Percentiles rank a stretch among this genome's conserved stretches.
Evolutionary conservation across 2,888 invertebrate genomes (phyloP).

Genomic region (Macaria notata): DNA sequence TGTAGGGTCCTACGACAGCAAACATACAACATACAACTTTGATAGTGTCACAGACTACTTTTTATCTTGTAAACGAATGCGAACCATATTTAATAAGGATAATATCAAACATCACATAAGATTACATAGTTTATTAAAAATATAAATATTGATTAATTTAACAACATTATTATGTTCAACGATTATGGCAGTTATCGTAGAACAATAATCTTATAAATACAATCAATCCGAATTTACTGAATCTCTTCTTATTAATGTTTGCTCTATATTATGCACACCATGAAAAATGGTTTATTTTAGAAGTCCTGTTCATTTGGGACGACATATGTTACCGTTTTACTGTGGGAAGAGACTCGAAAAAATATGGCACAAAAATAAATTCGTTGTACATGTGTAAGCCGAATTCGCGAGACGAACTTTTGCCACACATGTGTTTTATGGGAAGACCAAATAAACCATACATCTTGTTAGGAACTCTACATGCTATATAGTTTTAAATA

Average conservation of each 20-base stretch:
- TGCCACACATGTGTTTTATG: conserved; percentile 8
- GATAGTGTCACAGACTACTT: too few relatives aligned
- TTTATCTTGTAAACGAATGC: too few relatives aligned
- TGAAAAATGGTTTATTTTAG: background rate
- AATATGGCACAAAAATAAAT: conserved; percentile 35
- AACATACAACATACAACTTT: too few relatives aligned
- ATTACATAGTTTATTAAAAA: conserved; percentile 50
- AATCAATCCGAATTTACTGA: conserved; percentile 17
- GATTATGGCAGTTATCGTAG: conserved; percentile 26
- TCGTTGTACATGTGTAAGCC: conserved; percentile 17
- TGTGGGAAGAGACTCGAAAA: conserved; percentile 23
- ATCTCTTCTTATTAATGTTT: conserved; percentile 19
- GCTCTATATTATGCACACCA: too few relatives aligned
- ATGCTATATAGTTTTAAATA: too few relatives aligned
- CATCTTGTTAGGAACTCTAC: conserved; percentile 13
- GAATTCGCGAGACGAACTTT: conserved; percentile 16
- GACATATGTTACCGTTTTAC: conserved; percentile 1
- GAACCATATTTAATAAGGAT: background rate
- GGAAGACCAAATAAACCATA: conserved; percentile 5
- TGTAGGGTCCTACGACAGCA: too few relatives aligned
- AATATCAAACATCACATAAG: conserved; percentile 24
- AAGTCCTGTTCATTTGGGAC: background rate
- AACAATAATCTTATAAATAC: conserved; percentile 30
- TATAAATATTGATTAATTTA: conserved; percentile 43
- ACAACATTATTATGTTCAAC: conserved; percentile 23